phyloP scores from a whole-genome alignment of 2,888 invertebrate species.

The Morpho deidamia region DNA sequence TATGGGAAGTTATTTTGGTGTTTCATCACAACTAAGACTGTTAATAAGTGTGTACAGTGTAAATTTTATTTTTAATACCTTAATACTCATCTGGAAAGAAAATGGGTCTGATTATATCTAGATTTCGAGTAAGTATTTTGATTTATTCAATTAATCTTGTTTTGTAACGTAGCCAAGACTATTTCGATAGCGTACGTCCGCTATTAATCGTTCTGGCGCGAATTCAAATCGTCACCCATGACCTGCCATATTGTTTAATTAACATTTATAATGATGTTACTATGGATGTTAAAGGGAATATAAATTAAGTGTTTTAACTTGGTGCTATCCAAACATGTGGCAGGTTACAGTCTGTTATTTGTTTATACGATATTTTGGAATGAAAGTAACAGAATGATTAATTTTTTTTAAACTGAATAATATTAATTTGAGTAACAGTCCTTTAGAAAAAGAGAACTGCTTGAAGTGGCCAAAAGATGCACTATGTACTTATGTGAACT shows the following conservation, averaged over 20 bases:
- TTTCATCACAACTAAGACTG: slow-evolving; percentile 40
- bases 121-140: slow-evolving; percentile 81
- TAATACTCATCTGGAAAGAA: slow-evolving; percentile 31
- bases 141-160: slow-evolving; percentile 28
- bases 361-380: too few species aligned
- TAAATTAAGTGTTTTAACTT: neutral
- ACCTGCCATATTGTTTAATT: slow-evolving; percentile 28
- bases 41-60: slow-evolving; percentile 33
- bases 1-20: slow-evolving; percentile 61
- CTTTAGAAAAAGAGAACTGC: too few species aligned
- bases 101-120: slow-evolving; percentile 83
- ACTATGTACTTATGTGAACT: too few species aligned
- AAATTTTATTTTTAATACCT: slow-evolving; percentile 1
- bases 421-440: too few species aligned
- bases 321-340: too few species aligned
- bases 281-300: neutral
- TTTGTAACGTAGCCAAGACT: slow-evolving; percentile 62
- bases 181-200: slow-evolving; percentile 47
- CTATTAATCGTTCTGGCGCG: slow-evolving; percentile 53
- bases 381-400: too few species aligned
- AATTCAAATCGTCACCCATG: slow-evolving; percentile 59
- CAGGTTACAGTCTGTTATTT: too few species aligned
- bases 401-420: too few species aligned
- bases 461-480: too few species aligned
- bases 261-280: neutral